Conservation (phyloP, 2,113 vertebrate genomes). For the Lota lota region DNA sequence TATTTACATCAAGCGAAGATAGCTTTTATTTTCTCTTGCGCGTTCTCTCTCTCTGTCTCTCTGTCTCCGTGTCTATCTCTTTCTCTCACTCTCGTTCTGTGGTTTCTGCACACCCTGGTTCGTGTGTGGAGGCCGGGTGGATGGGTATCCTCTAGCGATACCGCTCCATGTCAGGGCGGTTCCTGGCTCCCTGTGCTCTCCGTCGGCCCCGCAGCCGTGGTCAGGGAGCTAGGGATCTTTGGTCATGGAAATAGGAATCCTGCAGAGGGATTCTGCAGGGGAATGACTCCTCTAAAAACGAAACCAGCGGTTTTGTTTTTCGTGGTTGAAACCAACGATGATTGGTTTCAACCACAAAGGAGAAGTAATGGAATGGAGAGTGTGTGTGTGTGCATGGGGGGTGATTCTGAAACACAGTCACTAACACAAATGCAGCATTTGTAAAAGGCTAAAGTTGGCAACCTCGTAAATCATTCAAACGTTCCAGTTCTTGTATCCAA, state of each 20-base stretch:
- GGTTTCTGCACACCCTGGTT: background rate
- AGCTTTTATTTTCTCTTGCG: too few relatives aligned
- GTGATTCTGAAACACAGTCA: background rate
- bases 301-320: slow-evolving; percentile 35
- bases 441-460: too few relatives aligned
- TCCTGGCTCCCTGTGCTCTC: background rate
- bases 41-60: background rate
- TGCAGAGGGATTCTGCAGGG: slow-evolving; percentile 53
- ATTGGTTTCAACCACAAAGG: too few relatives aligned
- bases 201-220: slow-evolving; percentile 52
- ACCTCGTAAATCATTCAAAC: background rate
- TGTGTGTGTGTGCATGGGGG: background rate
- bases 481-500: background rate
- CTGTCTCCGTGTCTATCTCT: slow-evolving; percentile 10
- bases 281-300: slow-evolving; percentile 57
- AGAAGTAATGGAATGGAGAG: background rate
- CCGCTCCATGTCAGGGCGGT: too few relatives aligned
- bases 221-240: slow-evolving; percentile 57
- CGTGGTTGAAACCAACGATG: too few relatives aligned
- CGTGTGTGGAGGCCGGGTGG: too few relatives aligned
- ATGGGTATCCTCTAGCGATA: background rate
- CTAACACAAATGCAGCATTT: too few relatives aligned
- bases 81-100: background rate
- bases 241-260: slow-evolving; percentile 68
- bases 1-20: too few relatives aligned